Evolutionary conservation across 2,888 invertebrate species (phyloP).

Genomic region (Stenchaetothrips biformis): DNA sequence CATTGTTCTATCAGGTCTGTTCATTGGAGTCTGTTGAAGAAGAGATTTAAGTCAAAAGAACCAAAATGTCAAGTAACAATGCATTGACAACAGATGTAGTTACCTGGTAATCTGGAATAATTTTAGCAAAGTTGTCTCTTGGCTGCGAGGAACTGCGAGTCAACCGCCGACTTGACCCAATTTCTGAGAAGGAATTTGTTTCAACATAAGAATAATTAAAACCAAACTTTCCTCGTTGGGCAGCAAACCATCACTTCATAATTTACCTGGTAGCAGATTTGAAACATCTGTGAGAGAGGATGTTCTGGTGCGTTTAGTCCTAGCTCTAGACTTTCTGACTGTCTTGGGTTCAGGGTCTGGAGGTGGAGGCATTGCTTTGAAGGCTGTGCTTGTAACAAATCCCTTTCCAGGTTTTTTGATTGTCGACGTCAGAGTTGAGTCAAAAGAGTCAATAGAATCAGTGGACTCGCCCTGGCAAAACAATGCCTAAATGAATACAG

Average conservation of each 20-base stretch:
- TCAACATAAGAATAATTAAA: no score
- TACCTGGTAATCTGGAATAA: background rate
- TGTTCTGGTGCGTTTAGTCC: background rate
- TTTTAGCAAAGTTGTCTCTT: background rate
- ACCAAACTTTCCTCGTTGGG: no score
- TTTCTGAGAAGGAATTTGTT: no score
- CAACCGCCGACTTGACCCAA: background rate
- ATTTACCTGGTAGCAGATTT: no score
- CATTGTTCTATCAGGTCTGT: background rate
- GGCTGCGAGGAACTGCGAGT: slow-evolving; percentile 6
- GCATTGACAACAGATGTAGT: background rate
- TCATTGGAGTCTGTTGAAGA: background rate
- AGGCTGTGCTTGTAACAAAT: background rate
- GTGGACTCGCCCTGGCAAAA: background rate
- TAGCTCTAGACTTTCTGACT: background rate
- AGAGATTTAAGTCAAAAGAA: background rate
- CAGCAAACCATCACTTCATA: no score
- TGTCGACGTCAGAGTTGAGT: background rate
- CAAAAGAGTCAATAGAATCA: background rate
- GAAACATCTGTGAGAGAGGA: background rate
- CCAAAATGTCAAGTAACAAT: background rate
- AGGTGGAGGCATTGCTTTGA: background rate
- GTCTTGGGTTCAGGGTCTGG: background rate
- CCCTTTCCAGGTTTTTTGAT: background rate
- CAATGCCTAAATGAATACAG: background rate